Evolutionary conservation across 2,888 invertebrate genomes (phyloP).

Genomic region (Coenonympha arcania): DNA sequence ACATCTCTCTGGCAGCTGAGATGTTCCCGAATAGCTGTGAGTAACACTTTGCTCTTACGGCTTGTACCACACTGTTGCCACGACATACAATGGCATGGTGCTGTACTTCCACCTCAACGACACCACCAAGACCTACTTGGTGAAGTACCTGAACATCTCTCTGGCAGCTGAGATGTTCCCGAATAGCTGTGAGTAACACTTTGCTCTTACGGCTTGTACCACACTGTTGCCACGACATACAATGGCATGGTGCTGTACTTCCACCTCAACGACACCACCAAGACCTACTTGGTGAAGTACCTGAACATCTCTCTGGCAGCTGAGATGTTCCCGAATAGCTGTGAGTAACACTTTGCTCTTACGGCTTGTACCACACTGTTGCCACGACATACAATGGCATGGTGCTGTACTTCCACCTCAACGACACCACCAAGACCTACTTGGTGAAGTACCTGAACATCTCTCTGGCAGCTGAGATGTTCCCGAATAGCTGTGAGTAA

Average conservation of each 20-base stretch:
- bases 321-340: no score
- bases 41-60: conserved; percentile 26
- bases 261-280: no score
- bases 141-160: conserved; percentile 10
- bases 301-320: neutral
- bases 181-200: conserved; percentile 46
- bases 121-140: neutral
- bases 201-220: neutral
- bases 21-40: conserved; percentile 44
- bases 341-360: no score
- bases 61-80: neutral
- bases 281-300: neutral
- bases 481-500: conserved; percentile 56
- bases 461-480: conserved; percentile 53
- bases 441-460: conserved; percentile 47
- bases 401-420: conserved; percentile 44
- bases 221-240: neutral
- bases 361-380: no score
- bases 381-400: conserved; percentile 38
- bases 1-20: conserved; percentile 11
- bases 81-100: no score
- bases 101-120: no score
- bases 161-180: neutral
- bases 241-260: no score
- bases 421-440: conserved; percentile 50